Percentiles rank a stretch among this genome's conserved stretches.
Conservation (phyloP, 2,797 vertebrate genomes). For the Diglossa cyanea region DNA sequence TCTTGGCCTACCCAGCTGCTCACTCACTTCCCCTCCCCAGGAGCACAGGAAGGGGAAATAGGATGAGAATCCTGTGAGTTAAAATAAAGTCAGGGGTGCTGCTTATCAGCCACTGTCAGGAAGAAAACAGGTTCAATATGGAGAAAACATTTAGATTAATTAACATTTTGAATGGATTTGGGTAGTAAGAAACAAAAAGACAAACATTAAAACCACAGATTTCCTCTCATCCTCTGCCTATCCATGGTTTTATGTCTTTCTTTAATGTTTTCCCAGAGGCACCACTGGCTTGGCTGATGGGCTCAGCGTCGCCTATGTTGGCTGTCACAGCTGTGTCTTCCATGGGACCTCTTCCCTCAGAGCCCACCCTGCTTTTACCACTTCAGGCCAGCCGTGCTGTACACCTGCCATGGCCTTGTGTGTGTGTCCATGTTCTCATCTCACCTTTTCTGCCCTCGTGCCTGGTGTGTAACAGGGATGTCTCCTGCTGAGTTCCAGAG, state of each 20-base stretch:
- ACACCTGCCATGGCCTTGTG: neutral
- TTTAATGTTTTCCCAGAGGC: neutral
- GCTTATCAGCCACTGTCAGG: neutral
- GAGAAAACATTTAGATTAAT: neutral
- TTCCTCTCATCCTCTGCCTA: neutral
- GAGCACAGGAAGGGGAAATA: neutral
- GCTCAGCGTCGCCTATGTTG: neutral
- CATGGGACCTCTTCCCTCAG: neutral
- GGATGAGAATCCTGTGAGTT: neutral
- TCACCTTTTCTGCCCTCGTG: neutral
- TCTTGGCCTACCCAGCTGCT: neutral
- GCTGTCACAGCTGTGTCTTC: neutral
- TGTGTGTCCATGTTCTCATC: neutral
- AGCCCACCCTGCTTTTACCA: neutral
- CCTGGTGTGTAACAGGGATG: neutral
- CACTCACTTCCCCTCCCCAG: neutral
- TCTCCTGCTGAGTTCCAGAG: neutral
- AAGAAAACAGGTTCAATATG: neutral
- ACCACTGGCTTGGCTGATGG: neutral
- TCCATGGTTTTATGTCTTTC: neutral
- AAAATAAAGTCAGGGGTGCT: neutral
- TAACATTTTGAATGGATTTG: neutral
- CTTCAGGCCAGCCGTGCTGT: neutral
- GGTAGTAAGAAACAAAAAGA: neutral
- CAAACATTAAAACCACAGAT: neutral